These are phyloP conservation scores for Actenoides lindsayi DNA, from an alignment of 2,113 vertebrate genomes.

Conservation along the genomic window DNA sequence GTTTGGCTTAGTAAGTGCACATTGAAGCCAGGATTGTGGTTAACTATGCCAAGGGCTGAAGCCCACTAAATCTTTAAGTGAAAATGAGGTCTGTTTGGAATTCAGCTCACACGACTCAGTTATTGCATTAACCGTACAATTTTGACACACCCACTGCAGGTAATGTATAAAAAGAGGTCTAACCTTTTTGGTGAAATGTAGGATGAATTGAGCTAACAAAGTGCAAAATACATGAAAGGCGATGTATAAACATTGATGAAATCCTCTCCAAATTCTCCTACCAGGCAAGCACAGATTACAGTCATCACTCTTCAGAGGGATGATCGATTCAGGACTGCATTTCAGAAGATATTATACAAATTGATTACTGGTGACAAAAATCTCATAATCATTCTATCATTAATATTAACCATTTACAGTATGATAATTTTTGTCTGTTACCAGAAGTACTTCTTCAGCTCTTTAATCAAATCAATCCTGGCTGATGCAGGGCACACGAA, in stretches of 20 bases:
- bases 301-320: not conserved
- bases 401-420: not conserved
- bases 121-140: not conserved
- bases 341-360: not conserved
- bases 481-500: not conserved
- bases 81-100: not conserved
- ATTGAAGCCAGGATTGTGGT: not conserved
- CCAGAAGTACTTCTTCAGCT: not conserved
- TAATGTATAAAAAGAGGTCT: not conserved
- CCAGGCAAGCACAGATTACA: not conserved
- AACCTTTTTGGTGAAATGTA: not conserved
- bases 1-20: not conserved
- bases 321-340: not conserved
- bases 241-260: not conserved
- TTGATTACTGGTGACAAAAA: not conserved
- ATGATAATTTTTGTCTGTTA: not conserved
- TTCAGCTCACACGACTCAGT: not conserved
- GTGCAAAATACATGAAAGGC: constrained; percentile 10
- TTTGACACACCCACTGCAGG: not conserved
- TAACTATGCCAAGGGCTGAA: not conserved
- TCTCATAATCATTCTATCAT: not conserved
- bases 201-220: not conserved
- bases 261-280: not conserved
- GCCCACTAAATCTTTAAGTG: not conserved
- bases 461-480: not conserved